Evolutionary conservation across 2,888 invertebrate genomes (phyloP).

Genomic region (Timema cristinae): DNA sequence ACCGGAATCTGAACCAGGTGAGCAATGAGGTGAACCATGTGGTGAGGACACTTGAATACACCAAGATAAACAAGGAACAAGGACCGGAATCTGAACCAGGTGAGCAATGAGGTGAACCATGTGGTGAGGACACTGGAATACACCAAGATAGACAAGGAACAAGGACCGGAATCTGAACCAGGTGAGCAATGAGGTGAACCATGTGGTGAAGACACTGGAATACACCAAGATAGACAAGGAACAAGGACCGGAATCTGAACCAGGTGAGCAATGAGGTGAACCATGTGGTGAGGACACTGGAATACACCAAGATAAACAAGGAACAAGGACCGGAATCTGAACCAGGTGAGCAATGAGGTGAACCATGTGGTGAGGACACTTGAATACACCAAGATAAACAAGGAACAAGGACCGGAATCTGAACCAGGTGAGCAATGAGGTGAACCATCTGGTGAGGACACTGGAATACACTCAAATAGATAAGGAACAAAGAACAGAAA

Average conservation of each 20-base stretch:
- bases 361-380: conserved; percentile 77
- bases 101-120: too few relatives aligned
- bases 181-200: too few relatives aligned
- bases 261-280: conserved; percentile 76
- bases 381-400: conserved; percentile 69
- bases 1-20: conserved; percentile 68
- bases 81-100: conserved; percentile 71
- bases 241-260: conserved; percentile 75
- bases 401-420: conserved; percentile 63
- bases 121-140: conserved; percentile 40
- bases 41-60: conserved; percentile 45
- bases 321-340: conserved; percentile 64
- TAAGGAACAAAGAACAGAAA: conserved; percentile 62
- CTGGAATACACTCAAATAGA: conserved; percentile 72
- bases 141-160: conserved; percentile 77
- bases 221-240: conserved; percentile 76
- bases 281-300: conserved; percentile 75
- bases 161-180: conserved; percentile 74
- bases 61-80: conserved; percentile 77
- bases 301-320: conserved; percentile 69
- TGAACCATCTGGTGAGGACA: conserved; percentile 78
- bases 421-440: conserved; percentile 68
- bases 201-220: conserved; percentile 33
- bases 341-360: conserved; percentile 72
- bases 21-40: too few relatives aligned